A percentile compares a stretch with the other conserved stretches of the same genome.
Evolutionary conservation across 2,888 invertebrate genomes (phyloP).

Genomic region (Sthenelais limicola): DNA sequence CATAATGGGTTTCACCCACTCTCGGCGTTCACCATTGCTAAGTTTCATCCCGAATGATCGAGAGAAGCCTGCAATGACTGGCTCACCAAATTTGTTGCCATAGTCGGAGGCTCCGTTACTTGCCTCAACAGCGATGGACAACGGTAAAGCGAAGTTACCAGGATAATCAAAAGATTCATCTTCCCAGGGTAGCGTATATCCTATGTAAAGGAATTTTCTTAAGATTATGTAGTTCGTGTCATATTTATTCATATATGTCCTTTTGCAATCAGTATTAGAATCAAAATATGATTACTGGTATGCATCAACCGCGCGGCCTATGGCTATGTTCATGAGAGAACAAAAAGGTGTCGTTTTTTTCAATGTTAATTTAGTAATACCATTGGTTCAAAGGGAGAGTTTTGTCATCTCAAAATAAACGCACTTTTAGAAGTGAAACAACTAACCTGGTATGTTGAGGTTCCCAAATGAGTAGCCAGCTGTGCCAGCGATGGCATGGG

Average conservation of each 20-base stretch:
- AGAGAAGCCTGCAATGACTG: slow-evolving; percentile 91
- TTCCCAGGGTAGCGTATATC: slow-evolving; percentile 91
- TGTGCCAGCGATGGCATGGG: slow-evolving; percentile 93
- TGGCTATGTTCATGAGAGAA: no score
- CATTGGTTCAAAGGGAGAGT: no score
- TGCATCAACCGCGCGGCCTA: no score
- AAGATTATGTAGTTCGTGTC: no score
- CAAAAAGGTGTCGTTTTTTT: no score
- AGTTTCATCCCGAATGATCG: slow-evolving; percentile 89
- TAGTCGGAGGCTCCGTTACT: slow-evolving; percentile 99
- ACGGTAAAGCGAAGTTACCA: slow-evolving; percentile 88
- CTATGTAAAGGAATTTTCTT: no score
- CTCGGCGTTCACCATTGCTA: slow-evolving; percentile 79
- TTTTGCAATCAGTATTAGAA: no score
- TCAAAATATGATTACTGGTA: no score
- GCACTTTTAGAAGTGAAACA: neutral
- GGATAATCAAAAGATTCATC: slow-evolving; percentile 83
- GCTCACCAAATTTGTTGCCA: slow-evolving; percentile 99
- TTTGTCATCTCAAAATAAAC: no score
- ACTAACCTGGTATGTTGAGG: slow-evolving; percentile 86
- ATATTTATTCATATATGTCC: no score
- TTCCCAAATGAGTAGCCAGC: slow-evolving; percentile 98
- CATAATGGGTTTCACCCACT: slow-evolving; percentile 99
- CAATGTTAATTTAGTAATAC: no score
- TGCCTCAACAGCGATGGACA: slow-evolving; percentile 93